Evolutionary conservation across 2,888 invertebrate genomes (phyloP), one percentile per base, ranked within the genome.

Genomic region (Rhamphomyia laevipes): DNA sequence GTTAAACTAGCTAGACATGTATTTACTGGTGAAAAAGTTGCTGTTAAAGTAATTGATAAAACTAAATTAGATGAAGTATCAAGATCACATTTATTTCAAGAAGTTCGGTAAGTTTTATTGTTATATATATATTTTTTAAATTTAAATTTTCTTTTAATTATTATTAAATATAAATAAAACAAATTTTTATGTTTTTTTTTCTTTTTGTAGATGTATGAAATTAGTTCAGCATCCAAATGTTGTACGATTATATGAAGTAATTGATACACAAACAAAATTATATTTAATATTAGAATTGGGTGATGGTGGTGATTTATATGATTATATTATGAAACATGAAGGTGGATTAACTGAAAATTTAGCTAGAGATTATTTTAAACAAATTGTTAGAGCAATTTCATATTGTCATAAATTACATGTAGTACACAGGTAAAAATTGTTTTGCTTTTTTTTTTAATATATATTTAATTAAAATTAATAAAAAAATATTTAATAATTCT

Each of bases 151-250:
- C 5, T 15, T 4, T 37, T 37, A 30, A 30, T 11, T 30, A 6
- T 11, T 11, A 30, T 11, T 5, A 37, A 37, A n/a, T 37, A 37
- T 37, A n/a, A n/a, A n/a, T n/a, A n/a, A n/a, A n/a, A 30, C n/a
- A n/a, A n/a, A n/a, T n/a, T n/a, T n/a, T n/a, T n/a, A 21, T 21
- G 21, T 21, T 4, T n/a, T n/a, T 21, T 21, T 4, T 21, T 27
- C 4, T 7, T 38, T 35, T 52, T 52, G 38, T 47, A 81, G 94
- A 56, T 97, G 96, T 70, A 97, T 97, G 96, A 97, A 97, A 73
- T 74, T 99, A 61, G 97, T 99, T 43, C 97, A 99, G 70, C 99
- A 99, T 74, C 96, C 97, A 31, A 94, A 99, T 74, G 96, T 99
- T 38, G 97, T 99, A 43, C 78, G 96, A 49, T 76, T 99, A 45